Base-by-base conservation (phyloP, 2,888 invertebrate genomes). In the Dascillus cervinus region DNA sequence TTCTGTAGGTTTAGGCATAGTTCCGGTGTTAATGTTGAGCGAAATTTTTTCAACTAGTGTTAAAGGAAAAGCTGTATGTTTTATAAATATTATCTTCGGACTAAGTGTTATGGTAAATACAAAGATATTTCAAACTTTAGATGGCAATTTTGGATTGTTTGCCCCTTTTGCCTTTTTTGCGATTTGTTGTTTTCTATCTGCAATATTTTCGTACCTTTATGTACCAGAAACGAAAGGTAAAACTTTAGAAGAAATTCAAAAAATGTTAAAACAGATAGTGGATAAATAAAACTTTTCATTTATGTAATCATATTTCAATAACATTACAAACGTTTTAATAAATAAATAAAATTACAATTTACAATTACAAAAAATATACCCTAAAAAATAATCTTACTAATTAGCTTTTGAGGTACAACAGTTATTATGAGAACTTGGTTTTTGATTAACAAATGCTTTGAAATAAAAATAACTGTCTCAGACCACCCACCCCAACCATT, bases 151-250 rank as follows among this genome's bases (percentile, higher is more conserved):
- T n/a, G 52, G 57, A 2, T 32, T 58, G 32, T 48, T 37, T 10
- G 47, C 49, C 2, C 53, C 58, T 2, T 58, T 58, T 31, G 40
- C 43, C 6, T 40, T 47, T 8, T 59, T 55, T 26, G 46, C 46
- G 1, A 13, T 44, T 4, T 47, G 41, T 31, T 42, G 43, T 11
- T 26, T 51, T 3, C 1, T 47, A 3, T 47, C 49, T 3, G 38
- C 42, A 1, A 15, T 53, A 3, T 56, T 55, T 15, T 52, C 44
- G 23, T 47, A 47, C 24, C 46, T 40, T 11, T 43, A 41, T 21
- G 42, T 61, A 3, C 56, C 57, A 1, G 61, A 60, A 46, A 62
- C 62, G 3, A 60, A 56, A 41, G 59, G 56, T 1, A 55, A 56
- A 35, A 55, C 58, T 3, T 32, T 62, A 31, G 58, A 59, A 32